These are phyloP conservation scores for Tromatobia lineatoria DNA, from an alignment of 2,888 invertebrate genomes.

Conservation along the genomic window DNA sequence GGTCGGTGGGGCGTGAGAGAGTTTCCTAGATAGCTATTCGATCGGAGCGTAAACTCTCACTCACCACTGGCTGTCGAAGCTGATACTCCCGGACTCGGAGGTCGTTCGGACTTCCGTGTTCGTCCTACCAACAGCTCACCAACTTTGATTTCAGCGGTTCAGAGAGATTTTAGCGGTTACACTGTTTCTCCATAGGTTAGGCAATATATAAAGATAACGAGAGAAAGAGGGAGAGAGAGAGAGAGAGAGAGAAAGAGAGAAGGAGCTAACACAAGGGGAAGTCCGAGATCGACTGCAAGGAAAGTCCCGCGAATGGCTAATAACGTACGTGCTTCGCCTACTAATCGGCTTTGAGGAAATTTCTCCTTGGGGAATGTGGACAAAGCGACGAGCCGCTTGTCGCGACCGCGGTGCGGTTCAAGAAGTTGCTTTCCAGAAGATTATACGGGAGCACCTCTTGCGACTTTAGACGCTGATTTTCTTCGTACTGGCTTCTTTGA, in stretches of 20 bases:
- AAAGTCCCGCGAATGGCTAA: constrained; percentile 78
- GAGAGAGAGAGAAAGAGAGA: not conserved
- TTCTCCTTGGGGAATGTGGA: constrained; percentile 62
- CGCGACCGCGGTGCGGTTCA: constrained; percentile 3
- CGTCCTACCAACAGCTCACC: constrained; percentile 50
- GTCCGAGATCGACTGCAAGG: constrained; percentile 38
- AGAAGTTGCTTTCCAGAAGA: constrained; percentile 50
- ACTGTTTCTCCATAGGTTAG: not conserved
- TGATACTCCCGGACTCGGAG: constrained; percentile 43
- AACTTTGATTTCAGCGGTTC: constrained; percentile 78
- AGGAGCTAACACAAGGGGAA: not conserved
- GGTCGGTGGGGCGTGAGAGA: constrained; percentile 24
- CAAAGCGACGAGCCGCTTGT: constrained; percentile 41
- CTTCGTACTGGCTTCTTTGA: constrained; percentile 14
- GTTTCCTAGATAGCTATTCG: constrained; percentile 57
- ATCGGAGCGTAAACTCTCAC: constrained; percentile 58
- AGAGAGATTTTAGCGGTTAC: constrained; percentile 75
- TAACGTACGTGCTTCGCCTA: constrained; percentile 83
- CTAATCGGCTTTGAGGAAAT: constrained; percentile 79
- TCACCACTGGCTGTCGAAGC: constrained; percentile 16
- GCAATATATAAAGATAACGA: not conserved
- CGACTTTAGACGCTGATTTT: constrained; percentile 33
- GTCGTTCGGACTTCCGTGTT: constrained; percentile 62
- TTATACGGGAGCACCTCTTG: constrained; percentile 28
- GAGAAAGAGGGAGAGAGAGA: not conserved